Base-by-base conservation (phyloP, 2,888 invertebrate species). In the Endotricha flammealis region DNA sequence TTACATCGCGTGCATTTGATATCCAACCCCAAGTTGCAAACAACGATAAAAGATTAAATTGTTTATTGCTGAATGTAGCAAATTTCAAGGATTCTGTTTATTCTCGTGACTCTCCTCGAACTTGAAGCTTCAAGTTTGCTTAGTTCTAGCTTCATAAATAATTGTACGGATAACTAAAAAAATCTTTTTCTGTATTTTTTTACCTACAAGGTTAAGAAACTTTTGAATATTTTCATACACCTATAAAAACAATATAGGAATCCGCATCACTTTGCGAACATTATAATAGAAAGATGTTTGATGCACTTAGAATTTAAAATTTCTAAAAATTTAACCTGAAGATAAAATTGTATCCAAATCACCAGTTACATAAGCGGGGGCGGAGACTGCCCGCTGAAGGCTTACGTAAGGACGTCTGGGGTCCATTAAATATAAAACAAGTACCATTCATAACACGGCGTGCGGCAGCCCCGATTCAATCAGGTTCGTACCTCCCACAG, bases 301-400 rank as follows among this genome's bases (percentile, higher is more conserved):
- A n/a, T n/a, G n/a, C n/a, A n/a, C n/a, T n/a, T n/a, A n/a, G 20
- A 2, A 65, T 63, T 60, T 57, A 62, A 62, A 64, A 61, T 60
- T 57, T 51, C 48, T 55, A 48, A 52, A 66, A 68, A 68, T 62
- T 64, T 53, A 57, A 62, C 58, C 52, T 47, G 51, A 54, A 58
- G 60, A 65, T 67, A 64, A 67, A 67, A 64, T 56, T 63, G 48
- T 39, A 46, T 53, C 53, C 53, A 61, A 77, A 69, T 67, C 67
- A 67, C 61, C 60, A 69, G 81, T 83, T 83, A 83, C 71, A 78
- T 83, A 83, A 83, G 73, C 66, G 68, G 66, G 68, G 77, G 72
- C 57, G 77, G 69, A 66, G 72, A 61, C 53, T 46, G 45, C 53
- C 51, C 57, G 48, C 50, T 3, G 61, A 62, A 64, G 57, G 72